Conservation (phyloP, 2,113 vertebrate species). For the Esox niger region DNA sequence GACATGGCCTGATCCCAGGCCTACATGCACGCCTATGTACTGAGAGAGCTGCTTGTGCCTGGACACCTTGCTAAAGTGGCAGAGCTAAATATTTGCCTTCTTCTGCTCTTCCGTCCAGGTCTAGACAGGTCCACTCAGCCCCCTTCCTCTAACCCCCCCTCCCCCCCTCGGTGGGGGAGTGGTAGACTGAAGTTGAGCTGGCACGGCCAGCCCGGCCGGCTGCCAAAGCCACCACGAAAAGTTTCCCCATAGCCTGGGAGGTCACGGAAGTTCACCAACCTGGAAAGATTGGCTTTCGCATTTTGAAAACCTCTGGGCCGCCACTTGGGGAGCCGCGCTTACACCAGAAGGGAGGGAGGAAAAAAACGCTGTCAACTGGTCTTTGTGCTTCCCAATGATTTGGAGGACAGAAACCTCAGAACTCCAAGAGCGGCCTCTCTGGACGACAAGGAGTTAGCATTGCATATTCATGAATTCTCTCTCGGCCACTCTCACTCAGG, state of each 20-base stretch:
- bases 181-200: slow-evolving; percentile 44
- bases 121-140: slow-evolving; percentile 63
- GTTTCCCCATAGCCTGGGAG: slow-evolving; percentile 59
- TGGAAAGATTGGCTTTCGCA: slow-evolving; percentile 58
- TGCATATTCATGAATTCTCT: slow-evolving; percentile 69
- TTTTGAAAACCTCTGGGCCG: slow-evolving; percentile 62
- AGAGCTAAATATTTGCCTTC: slow-evolving; percentile 75
- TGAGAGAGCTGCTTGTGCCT: slow-evolving; percentile 28
- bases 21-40: slow-evolving; percentile 49
- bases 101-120: slow-evolving; percentile 66
- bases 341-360: slow-evolving; percentile 11
- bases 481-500: slow-evolving; percentile 40
- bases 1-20: slow-evolving; percentile 53
- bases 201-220: slow-evolving; percentile 54
- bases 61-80: slow-evolving; percentile 61
- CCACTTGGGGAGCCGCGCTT: slow-evolving; percentile 39
- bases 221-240: slow-evolving; percentile 59
- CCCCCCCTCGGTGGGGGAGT: slow-evolving; percentile 13
- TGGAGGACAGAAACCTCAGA: slow-evolving; percentile 57
- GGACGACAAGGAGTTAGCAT: slow-evolving; percentile 48
- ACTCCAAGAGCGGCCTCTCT: slow-evolving; percentile 52
- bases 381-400: slow-evolving; percentile 59
- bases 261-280: slow-evolving; percentile 67
- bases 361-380: slow-evolving; percentile 49
- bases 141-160: slow-evolving; percentile 18